Base-by-base conservation (phyloP, 2,797 vertebrate species). In the Coreius guichenoti region DNA sequence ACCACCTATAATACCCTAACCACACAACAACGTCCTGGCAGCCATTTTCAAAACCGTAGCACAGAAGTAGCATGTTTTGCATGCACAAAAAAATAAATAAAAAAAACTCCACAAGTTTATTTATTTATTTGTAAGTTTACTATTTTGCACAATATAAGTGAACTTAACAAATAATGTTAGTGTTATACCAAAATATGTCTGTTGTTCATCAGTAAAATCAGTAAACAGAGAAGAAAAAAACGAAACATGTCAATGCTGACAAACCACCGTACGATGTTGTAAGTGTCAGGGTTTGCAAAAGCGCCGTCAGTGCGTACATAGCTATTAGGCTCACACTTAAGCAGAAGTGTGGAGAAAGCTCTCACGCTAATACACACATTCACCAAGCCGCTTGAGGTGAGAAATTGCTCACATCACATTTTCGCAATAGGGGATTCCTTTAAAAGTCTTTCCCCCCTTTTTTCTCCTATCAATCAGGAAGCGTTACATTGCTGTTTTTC, bases 101-200 rank as follows among this genome's bases (percentile, higher is more conserved):
- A 12, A 6, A 2, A 14, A 29, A 9, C 1, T 39, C 1, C 1
- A 43, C 8, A 2, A 33, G 33, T 33, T 33, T 6, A 11, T 43
- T 43, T 43, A 43, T 92, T 90, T 91, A 90, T 90, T 94, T 91
- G 92, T 85, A 76, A 36, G 89, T 91, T 90, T 87, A 90, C 90
- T 61, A 73, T 82, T 63, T 39, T 36, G 29, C 73, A 12, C 47
- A 54, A 21, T 23, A 13, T 51, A 54, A 8, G 29, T 75, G 58
- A 58, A 58, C 12, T 58, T 58, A 77, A 76, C 33, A 43, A 23
- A 39, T 86, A 89, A 70, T 47, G 36, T 65, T 82, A 80, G 84
- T 88, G 78, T 86, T 81, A 68, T 85, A 90, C 81, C 80, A 89
- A 91, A 85, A 90, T 88, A 90, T 92, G 91, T 90, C 23, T 77